Evolutionary conservation across 2,113 vertebrate species (phyloP).

Genomic region (Oncorhynchus mykiss): DNA sequence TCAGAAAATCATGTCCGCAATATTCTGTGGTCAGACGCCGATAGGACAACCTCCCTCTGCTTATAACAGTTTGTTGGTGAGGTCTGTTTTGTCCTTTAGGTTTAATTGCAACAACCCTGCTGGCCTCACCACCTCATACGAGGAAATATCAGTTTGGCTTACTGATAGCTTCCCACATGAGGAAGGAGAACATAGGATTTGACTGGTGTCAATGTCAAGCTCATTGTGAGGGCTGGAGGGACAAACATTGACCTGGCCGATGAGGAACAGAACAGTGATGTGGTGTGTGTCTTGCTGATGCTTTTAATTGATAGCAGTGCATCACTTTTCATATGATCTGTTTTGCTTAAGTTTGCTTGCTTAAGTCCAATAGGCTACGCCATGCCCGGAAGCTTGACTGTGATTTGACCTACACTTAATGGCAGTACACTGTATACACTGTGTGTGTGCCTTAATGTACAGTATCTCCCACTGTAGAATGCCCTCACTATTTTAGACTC

Average conservation of each 20-base stretch:
- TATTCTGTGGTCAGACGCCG: too few species aligned
- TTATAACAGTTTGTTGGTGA: too few species aligned
- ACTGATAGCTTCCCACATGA: not conserved
- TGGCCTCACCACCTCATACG: not conserved
- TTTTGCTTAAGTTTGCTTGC: not conserved
- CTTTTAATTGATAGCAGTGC: not conserved
- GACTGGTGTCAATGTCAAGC: not conserved
- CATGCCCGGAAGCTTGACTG: not conserved
- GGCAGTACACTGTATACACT: not conserved
- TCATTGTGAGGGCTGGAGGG: not conserved
- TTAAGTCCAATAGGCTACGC: not conserved
- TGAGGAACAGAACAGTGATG: not conserved
- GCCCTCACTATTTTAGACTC: not conserved
- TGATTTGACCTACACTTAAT: not conserved
- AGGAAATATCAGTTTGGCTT: not conserved
- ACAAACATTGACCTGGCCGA: not conserved
- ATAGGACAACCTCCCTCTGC: too few species aligned
- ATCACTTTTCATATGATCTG: not conserved
- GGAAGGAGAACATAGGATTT: not conserved
- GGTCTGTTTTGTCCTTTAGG: too few species aligned
- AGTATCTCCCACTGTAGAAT: not conserved
- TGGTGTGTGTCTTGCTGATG: not conserved
- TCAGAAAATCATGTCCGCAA: too few species aligned
- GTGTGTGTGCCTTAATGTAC: too few species aligned
- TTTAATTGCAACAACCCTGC: not conserved